Percentiles rank a stretch among this genome's conserved stretches.
Conservation (phyloP, 2,113 vertebrate species). For the Spea bombifrons region DNA sequence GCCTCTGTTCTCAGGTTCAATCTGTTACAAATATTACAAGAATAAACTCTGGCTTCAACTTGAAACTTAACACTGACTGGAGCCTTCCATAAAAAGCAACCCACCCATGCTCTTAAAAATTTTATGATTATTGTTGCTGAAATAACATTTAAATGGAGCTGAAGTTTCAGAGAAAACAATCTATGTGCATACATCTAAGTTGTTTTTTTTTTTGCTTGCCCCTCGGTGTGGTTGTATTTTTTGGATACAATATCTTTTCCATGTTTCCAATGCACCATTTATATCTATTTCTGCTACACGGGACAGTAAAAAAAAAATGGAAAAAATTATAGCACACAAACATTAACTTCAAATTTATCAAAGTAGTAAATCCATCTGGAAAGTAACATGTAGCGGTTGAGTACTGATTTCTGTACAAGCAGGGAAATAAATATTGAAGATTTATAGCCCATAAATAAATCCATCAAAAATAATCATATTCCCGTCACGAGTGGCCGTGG, state of each 20-base stretch:
- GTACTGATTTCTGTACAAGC: not conserved
- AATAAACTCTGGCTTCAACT: conserved; percentile 48
- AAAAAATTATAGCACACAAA: conserved; percentile 15
- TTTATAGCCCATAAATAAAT: not conserved
- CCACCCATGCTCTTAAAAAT: conserved; percentile 49
- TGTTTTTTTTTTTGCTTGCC: conserved; percentile 26
- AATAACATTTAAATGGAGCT: conserved; percentile 50
- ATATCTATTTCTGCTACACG: conserved; percentile 15
- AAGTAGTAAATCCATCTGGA: conserved; percentile 13
- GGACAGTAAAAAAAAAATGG: not conserved
- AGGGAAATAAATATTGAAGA: not conserved
- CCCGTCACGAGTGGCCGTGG: not conserved
- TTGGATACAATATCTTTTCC: conserved; percentile 42
- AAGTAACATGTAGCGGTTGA: not conserved
- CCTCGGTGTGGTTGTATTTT: conserved; percentile 33
- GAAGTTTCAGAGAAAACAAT: conserved; percentile 49
- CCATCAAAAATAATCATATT: not conserved
- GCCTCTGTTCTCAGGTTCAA: conserved; percentile 49
- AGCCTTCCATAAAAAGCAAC: conserved; percentile 50
- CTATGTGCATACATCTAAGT: conserved; percentile 45
- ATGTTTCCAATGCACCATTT: conserved; percentile 29
- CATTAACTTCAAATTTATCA: conserved; percentile 9
- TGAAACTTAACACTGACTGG: conserved; percentile 48
- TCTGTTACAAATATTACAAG: conserved; percentile 49
- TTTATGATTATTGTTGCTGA: conserved; percentile 50